Conservation (phyloP, 2,797 vertebrate genomes). For the Trichosurus vulpecula region DNA sequence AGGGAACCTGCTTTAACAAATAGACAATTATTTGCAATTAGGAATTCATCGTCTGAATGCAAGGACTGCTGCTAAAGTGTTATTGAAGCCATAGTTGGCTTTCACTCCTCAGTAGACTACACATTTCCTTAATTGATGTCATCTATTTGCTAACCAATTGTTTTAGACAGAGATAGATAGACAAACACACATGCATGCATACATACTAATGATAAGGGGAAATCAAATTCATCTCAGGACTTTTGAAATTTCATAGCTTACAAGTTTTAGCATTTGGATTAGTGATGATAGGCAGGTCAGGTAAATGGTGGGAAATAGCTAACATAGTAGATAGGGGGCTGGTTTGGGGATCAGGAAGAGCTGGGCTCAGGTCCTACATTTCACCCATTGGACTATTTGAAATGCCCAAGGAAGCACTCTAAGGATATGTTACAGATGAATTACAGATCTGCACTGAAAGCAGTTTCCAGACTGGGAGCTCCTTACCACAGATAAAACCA, state of each 20-base stretch:
- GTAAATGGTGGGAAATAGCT: background rate
- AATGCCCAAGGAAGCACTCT: background rate
- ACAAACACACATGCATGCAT: background rate
- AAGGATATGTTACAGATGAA: background rate
- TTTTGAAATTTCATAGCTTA: constrained; percentile 56
- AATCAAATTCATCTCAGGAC: constrained; percentile 22
- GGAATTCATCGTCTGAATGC: constrained; percentile 45
- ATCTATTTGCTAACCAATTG: constrained; percentile 63
- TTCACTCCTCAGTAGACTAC: constrained; percentile 20
- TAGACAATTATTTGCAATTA: constrained; percentile 52
- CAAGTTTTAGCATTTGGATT: background rate
- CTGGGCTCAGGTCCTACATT: background rate
- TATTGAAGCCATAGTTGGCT: constrained; percentile 40
- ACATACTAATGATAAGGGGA: background rate
- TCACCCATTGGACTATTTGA: background rate
- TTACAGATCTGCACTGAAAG: background rate
- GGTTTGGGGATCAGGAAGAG: background rate
- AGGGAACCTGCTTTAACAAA: constrained; percentile 50
- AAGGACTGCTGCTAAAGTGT: constrained; percentile 36
- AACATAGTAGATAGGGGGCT: background rate
- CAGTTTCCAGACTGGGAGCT: background rate
- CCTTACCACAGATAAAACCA: background rate
- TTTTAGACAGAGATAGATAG: constrained; percentile 33
- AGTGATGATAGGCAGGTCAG: background rate
- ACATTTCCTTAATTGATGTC: constrained; percentile 41